A percentile compares a stretch with the other conserved stretches of the same genome.
These are phyloP conservation scores for Petrocephalus schoutedeni DNA, from an alignment of 2,797 vertebrate species.

Conservation along the genomic window DNA sequence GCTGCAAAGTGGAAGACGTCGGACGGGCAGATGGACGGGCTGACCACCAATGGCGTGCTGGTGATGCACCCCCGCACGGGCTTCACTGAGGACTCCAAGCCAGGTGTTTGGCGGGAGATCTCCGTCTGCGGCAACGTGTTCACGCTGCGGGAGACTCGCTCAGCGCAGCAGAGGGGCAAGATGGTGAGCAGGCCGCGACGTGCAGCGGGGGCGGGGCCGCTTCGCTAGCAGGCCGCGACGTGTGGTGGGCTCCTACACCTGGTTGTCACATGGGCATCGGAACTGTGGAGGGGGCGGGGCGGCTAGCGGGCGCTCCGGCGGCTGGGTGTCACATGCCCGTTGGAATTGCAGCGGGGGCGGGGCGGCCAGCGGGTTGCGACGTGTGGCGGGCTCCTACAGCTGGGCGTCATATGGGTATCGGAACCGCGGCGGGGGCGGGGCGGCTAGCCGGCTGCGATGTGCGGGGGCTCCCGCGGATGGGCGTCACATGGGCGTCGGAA, in stretches of 20 bases:
- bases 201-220: too few species aligned
- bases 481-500: neutral
- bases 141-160: constrained; percentile 90
- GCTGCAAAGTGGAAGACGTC: constrained; percentile 95
- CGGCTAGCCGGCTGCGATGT: too few species aligned
- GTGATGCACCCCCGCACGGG: constrained; percentile 95
- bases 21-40: constrained; percentile 93
- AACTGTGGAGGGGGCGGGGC: too few species aligned
- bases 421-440: too few species aligned
- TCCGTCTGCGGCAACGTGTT: constrained; percentile 96
- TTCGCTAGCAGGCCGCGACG: too few species aligned
- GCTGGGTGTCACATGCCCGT: too few species aligned
- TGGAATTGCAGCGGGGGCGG: too few species aligned
- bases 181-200: constrained; percentile 69
- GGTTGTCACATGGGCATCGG: too few species aligned
- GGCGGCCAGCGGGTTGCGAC: too few species aligned
- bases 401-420: neutral
- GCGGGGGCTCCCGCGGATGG: neutral
- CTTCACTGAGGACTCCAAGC: constrained; percentile 93
- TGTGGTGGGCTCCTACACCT: too few species aligned
- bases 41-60: constrained; percentile 94
- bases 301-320: too few species aligned
- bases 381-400: neutral
- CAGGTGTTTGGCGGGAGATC: constrained; percentile 98
- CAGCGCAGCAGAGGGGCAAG: constrained; percentile 92